Evolutionary conservation across 1,140 invertebrate species (phyloP).

Genomic region (Drosophila kepulauana): DNA sequence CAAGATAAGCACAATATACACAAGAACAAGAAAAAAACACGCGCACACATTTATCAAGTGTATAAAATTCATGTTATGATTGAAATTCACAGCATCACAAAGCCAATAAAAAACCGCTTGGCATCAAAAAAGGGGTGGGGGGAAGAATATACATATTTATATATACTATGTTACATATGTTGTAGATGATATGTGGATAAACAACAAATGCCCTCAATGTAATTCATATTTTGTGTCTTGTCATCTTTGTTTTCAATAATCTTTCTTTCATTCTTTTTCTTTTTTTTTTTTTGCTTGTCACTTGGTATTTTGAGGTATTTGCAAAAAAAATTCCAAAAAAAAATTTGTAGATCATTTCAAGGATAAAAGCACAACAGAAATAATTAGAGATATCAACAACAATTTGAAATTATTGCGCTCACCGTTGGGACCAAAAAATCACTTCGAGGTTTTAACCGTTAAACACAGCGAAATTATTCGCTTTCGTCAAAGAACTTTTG

Average conservation of each 20-base stretch:
- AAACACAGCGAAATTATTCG: slow-evolving; percentile 30
- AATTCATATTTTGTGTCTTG: slow-evolving; percentile 27
- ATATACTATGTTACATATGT: neutral
- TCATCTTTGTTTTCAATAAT: slow-evolving; percentile 29
- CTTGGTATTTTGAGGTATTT: slow-evolving; percentile 31
- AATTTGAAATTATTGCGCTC: slow-evolving; percentile 45
- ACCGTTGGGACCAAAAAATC: slow-evolving; percentile 39
- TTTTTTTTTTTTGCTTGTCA: slow-evolving; percentile 31
- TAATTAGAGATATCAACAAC: slow-evolving; percentile 13
- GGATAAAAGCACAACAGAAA: slow-evolving; percentile 20
- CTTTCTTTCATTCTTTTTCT: too few species aligned
- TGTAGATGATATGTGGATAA: slow-evolving; percentile 3
- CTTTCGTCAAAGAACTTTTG: slow-evolving; percentile 8
- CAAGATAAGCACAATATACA: neutral
- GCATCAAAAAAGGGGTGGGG: slow-evolving; percentile 9
- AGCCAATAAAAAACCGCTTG: slow-evolving; percentile 26
- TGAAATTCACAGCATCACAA: slow-evolving; percentile 29
- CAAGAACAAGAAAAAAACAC: slow-evolving; percentile 3
- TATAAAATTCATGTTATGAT: slow-evolving; percentile 7
- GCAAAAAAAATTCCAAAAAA: slow-evolving; percentile 26
- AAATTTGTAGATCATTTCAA: slow-evolving; percentile 3
- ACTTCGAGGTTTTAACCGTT: slow-evolving; percentile 41
- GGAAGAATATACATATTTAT: slow-evolving; percentile 3
- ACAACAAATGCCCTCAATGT: slow-evolving; percentile 16
- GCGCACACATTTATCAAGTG: neutral